These are phyloP conservation scores for Magallana gigas DNA, from an alignment of 1,140 invertebrate species.

Conservation along the genomic window DNA sequence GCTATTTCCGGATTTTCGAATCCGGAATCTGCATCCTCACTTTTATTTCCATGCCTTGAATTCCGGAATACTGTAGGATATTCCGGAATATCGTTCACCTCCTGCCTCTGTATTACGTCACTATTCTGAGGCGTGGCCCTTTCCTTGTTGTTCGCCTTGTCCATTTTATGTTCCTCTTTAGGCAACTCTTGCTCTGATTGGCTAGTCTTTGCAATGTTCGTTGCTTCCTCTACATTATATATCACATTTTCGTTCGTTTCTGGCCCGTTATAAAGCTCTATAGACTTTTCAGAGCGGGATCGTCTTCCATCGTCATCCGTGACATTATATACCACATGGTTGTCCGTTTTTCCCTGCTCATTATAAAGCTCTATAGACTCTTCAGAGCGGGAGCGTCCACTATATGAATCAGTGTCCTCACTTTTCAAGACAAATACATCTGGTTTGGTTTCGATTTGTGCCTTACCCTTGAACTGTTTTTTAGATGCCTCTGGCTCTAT, in stretches of 20 bases:
- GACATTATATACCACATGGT: neutral
- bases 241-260: neutral
- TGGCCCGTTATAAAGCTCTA: neutral
- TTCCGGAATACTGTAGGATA: neutral
- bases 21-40: conserved; percentile 3
- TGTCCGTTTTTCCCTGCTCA: neutral
- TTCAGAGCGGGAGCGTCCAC: no score
- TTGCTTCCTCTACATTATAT: neutral
- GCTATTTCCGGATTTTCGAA: conserved; percentile 26
- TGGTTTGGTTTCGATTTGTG: neutral
- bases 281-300: neutral
- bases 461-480: neutral
- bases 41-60: neutral
- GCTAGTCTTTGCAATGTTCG: neutral
- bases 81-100: neutral
- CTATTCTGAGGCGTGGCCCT: neutral
- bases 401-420: neutral
- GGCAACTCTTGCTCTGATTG: neutral
- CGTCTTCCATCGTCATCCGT: neutral
- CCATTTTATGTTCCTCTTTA: neutral
- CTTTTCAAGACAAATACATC: conserved; percentile 8
- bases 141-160: neutral
- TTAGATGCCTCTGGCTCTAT: neutral
- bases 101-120: neutral
- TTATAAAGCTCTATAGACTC: neutral